phyloP scores from a whole-genome alignment of 2,888 invertebrate species.

The Drosophila differens region DNA sequence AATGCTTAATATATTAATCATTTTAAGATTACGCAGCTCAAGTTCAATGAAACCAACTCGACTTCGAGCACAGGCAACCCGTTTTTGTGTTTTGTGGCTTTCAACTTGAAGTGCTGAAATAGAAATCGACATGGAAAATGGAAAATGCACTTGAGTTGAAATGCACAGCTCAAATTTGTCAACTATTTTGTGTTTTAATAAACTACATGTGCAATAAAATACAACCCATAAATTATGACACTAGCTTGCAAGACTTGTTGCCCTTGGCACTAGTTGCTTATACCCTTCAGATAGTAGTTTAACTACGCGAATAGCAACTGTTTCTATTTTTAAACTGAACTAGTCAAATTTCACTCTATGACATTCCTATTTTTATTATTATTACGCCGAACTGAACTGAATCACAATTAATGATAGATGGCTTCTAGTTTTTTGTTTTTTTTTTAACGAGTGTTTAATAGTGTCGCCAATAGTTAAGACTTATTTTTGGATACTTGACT shows the following conservation, averaged over 20 bases:
- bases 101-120: slow-evolving; percentile 37
- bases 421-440: not conserved
- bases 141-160: slow-evolving; percentile 59
- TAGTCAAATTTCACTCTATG: slow-evolving; percentile 9
- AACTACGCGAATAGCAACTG: slow-evolving; percentile 13
- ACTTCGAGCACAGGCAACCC: slow-evolving; percentile 2
- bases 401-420: slow-evolving; percentile 48
- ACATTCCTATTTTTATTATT: slow-evolving; percentile 1
- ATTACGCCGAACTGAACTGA: slow-evolving; percentile 22
- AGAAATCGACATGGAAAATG: slow-evolving; percentile 38
- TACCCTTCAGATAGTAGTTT: slow-evolving; percentile 13
- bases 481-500: not conserved
- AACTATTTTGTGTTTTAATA: not conserved
- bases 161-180: not conserved
- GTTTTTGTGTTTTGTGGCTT: slow-evolving; percentile 15
- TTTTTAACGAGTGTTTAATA: slow-evolving; percentile 2
- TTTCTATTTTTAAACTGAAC: slow-evolving; percentile 24
- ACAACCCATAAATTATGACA: too few species aligned
- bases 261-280: slow-evolving; percentile 12
- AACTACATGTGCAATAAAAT: not conserved
- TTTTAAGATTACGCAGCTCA: slow-evolving; percentile 28
- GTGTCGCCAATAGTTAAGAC: not conserved
- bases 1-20: slow-evolving; percentile 45
- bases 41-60: slow-evolving; percentile 52
- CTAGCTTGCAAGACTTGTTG: not conserved